Evolutionary conservation across 2,113 vertebrate species (phyloP).

Genomic region (Chaetodon trifascialis): DNA sequence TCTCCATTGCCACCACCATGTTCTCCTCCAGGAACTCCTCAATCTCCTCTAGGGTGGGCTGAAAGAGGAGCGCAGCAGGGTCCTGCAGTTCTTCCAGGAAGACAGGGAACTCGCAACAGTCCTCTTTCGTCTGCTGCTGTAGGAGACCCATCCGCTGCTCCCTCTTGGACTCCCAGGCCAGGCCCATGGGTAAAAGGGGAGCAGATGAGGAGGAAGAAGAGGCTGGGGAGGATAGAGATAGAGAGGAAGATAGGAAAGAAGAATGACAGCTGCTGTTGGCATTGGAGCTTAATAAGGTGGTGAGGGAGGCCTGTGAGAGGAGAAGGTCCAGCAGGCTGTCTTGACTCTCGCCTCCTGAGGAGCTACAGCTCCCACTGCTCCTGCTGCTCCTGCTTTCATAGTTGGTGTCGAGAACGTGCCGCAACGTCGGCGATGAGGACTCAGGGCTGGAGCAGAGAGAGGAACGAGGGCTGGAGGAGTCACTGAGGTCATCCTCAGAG

Average conservation of each 20-base stretch:
- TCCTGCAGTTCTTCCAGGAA: conserved; percentile 90
- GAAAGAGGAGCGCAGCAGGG: conserved; percentile 89
- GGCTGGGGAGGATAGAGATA: conserved; percentile 26
- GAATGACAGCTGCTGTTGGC: conserved; percentile 50
- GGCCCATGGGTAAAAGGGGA: conserved; percentile 77
- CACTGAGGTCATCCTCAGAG: conserved; percentile 94
- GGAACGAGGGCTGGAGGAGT: conserved; percentile 92
- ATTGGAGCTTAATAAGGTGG: conserved; percentile 77
- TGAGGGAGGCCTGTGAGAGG: conserved; percentile 90
- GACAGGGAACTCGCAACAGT: conserved; percentile 90
- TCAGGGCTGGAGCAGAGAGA: conserved; percentile 90
- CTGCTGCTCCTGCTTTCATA: conserved; percentile 73
- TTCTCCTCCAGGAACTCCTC: conserved; percentile 99
- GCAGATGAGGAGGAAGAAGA: conserved; percentile 60
- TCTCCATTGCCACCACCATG: conserved; percentile 90
- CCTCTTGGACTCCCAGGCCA: conserved; percentile 89
- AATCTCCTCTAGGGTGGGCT: conserved; percentile 98
- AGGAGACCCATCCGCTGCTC: conserved; percentile 73
- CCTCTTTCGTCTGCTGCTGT: conserved; percentile 86
- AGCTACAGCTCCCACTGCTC: conserved; percentile 80
- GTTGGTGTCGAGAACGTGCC: conserved; percentile 59
- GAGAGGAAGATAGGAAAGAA: conserved; percentile 46
- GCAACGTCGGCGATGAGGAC: conserved; percentile 57
- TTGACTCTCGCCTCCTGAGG: conserved; percentile 90
- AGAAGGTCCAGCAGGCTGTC: conserved; percentile 95